Evolutionary conservation across 2,113 vertebrate species (phyloP), one percentile per base, ranked within the genome.

Genomic region (Petromus typicus): DNA sequence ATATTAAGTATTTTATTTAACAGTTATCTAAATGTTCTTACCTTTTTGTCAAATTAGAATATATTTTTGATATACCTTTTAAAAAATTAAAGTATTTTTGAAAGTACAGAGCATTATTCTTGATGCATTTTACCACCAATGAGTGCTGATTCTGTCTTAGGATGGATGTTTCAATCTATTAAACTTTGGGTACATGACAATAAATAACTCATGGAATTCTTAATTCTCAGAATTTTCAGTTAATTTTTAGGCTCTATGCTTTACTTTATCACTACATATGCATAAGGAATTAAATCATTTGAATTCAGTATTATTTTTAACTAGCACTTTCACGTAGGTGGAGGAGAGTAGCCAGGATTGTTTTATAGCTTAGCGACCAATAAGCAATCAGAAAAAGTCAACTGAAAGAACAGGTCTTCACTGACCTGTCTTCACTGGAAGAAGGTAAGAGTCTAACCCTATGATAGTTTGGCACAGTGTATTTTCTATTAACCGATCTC

Each of bases 21-120:
- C 75, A 94, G 51, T 10, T 57, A 63, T n/a, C 48, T 63, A 97
- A 96, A 82, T 32, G 1, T 69, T 63, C 34, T 85, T 75, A 5
- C 3, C 61, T 97, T 82, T 59, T 73, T 45, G 13, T 23, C 4
- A 87, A 25, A 73, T 45, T 32, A 51, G 13, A 73, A 82, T 79
- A 51, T 25, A 7, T 2, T 56, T 76, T 84, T 40, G 45, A 67
- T 34, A 75, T 71, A 17, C 37, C 5, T 92, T 40, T 3, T n/a
- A n/a, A 66, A 71, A 84, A 59, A 88, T 82, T n/a, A 43, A 91
- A 86, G 43, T 75, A 1, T 54, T 85, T 89, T 94, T 71, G 11
- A 88, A 93, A 90, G 64, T 79, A n/a, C 0, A 66, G 18, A 66
- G 12, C 13, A 48, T 43, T 80, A 66, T 63, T 59, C 84, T 85